Percentiles rank a stretch among this genome's conserved stretches.
Conservation (phyloP, 2,797 vertebrate genomes). For the Lemur catta region DNA sequence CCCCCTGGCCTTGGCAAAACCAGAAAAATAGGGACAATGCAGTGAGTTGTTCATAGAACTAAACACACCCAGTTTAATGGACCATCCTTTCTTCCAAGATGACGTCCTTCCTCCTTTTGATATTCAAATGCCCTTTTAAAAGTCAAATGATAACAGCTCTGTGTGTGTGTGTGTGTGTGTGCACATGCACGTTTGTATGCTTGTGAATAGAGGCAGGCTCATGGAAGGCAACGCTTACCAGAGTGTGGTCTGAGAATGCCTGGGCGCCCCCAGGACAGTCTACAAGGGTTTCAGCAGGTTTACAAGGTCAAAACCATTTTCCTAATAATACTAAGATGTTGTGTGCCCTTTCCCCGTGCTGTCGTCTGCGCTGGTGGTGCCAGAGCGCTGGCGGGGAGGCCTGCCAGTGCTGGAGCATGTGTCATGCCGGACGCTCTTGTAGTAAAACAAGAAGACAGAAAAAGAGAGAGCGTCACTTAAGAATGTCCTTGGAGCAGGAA, state of each 20-base stretch:
- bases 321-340: neutral
- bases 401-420: fast-evolving
- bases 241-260: neutral
- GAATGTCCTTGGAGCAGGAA: neutral
- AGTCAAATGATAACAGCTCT: neutral
- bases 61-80: neutral
- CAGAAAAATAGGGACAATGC: slow-evolving; percentile 33
- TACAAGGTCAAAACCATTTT: slow-evolving; percentile 1
- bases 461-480: neutral
- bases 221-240: neutral
- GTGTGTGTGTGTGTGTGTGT: neutral
- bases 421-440: neutral
- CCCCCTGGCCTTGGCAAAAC: slow-evolving; percentile 34
- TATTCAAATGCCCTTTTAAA: slow-evolving; percentile 55
- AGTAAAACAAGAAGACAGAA: neutral
- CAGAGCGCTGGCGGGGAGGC: fast-evolving
- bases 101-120: slow-evolving; percentile 52
- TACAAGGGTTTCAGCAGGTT: neutral
- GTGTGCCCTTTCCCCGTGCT: neutral
- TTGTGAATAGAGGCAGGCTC: neutral
- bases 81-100: slow-evolving; percentile 41
- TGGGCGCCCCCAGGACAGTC: neutral
- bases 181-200: neutral
- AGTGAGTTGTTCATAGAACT: slow-evolving; percentile 33
- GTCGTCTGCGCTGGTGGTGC: neutral